Evolutionary conservation across 2,888 invertebrate species (phyloP), one percentile per base, ranked within the genome.

Genomic region (Hyles lineata): DNA sequence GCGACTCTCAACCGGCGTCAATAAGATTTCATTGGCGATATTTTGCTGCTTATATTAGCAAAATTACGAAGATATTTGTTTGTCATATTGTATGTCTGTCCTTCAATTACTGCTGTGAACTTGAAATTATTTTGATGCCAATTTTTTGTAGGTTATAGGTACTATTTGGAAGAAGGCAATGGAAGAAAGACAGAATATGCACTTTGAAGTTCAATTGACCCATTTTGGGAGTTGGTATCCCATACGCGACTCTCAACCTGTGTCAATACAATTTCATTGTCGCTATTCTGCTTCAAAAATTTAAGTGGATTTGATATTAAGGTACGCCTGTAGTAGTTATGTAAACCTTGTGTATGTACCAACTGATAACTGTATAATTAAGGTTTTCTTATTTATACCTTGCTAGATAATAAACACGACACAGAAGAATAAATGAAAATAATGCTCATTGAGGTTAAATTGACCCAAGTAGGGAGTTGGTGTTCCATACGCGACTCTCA

Each of bases 381-480:
- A 15, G 11, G 1, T 43, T 15, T 43, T 11, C 11, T 43, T 43
- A 43, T 35, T 35, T 35, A 43, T 43, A 43, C 11, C 43, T 11
- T 43, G 52, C 19, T 19, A 19, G 52, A 55, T 55, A 52, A 17
- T 15, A 52, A 15, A 19, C 17, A 17, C 19, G 5, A n/a, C 52
- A 6, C 55, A 0, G n/a, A 55, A 55, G n/a, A 55, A 17, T n/a
- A 55, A 55, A 7, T 6, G 15, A 55, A 19, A n/a, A 5, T 15
- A n/a, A 55, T 55, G 59, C 59, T 59, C 59, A 23, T 59, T 59
- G 59, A 59, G 21, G 59, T 23, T n/a, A 59, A 59, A 59, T 59
- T 59, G 59, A 59, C 59, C 11, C 23, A 23, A 23, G 59, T 59
- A 59, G 59, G n/a, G 21, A 23, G 59, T 59, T n/a, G 19, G 59